Evolutionary conservation across 2,797 vertebrate genomes (phyloP).

Genomic region (Schizopygopsis malacanthus): DNA sequence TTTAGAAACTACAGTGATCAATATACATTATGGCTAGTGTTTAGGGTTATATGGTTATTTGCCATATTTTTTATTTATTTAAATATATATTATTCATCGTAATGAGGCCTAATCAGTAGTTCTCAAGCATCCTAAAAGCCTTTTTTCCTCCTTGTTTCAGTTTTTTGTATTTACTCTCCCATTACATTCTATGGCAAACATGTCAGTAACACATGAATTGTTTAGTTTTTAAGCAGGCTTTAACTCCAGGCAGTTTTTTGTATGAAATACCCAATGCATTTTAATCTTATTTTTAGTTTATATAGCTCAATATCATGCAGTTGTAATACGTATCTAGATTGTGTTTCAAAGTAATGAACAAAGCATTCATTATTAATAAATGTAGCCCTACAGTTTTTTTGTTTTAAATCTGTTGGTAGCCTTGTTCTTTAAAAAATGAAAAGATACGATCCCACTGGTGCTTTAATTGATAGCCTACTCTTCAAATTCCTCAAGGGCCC

Average conservation of each 20-base stretch:
- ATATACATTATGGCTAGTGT: background rate
- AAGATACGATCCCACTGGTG: background rate
- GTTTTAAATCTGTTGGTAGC: background rate
- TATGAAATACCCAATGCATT: background rate
- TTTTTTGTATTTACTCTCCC: background rate
- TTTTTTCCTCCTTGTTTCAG: background rate
- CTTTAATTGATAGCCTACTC: constrained; percentile 15
- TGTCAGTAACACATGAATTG: background rate
- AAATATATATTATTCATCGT: background rate
- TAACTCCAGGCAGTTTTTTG: no score
- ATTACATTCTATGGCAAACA: background rate
- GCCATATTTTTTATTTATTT: background rate
- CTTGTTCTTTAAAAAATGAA: constrained; percentile 8
- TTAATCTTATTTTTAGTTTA: background rate
- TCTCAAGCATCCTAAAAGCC: background rate
- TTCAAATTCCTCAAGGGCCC: constrained; percentile 1
- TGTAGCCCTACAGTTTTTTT: background rate
- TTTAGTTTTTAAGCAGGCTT: background rate
- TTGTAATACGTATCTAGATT: background rate
- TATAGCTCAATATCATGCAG: background rate
- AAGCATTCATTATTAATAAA: constrained; percentile 1
- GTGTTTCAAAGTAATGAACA: background rate
- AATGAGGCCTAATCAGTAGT: background rate
- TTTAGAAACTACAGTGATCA: background rate
- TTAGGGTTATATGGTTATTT: background rate